These are phyloP conservation scores for Laspeyria flexula DNA, from an alignment of 2,888 invertebrate species.

Conservation along the genomic window DNA sequence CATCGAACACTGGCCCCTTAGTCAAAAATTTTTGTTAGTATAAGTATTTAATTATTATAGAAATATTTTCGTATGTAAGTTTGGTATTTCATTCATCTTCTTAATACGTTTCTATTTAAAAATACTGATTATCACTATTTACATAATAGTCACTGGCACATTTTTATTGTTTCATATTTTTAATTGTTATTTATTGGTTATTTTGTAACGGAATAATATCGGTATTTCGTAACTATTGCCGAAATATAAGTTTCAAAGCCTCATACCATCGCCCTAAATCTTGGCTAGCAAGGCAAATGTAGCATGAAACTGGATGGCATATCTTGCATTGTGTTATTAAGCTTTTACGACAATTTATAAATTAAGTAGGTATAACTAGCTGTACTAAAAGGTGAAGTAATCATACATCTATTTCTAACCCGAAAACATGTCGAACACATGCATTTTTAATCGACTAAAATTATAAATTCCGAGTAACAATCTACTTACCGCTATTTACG, in stretches of 20 bases:
- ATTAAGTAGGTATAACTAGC: neutral
- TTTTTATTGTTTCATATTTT: constrained; percentile 49
- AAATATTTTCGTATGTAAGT: constrained; percentile 60
- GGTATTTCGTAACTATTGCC: neutral
- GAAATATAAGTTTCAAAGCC: neutral
- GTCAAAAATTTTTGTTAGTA: constrained; percentile 78
- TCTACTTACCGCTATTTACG: constrained; percentile 3
- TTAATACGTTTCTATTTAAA: constrained; percentile 45
- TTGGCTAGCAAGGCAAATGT: too few relatives aligned
- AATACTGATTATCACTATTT: constrained; percentile 51
- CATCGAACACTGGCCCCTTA: constrained; percentile 81
- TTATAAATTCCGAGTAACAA: too few relatives aligned
- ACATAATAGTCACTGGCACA: constrained; percentile 61
- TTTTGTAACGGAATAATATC: constrained; percentile 40
- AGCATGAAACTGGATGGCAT: too few relatives aligned
- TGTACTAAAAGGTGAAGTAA: neutral
- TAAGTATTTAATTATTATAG: constrained; percentile 75
- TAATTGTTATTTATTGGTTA: constrained; percentile 36
- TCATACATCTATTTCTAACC: too few relatives aligned
- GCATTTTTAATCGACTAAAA: too few relatives aligned
- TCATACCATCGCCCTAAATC: too few relatives aligned
- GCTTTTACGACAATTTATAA: neutral
- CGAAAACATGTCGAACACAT: too few relatives aligned
- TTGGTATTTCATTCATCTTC: constrained; percentile 54
- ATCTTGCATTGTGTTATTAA: too few relatives aligned